Base-by-base conservation (phyloP, 1,140 invertebrate species). In the Cylas formicarius region DNA sequence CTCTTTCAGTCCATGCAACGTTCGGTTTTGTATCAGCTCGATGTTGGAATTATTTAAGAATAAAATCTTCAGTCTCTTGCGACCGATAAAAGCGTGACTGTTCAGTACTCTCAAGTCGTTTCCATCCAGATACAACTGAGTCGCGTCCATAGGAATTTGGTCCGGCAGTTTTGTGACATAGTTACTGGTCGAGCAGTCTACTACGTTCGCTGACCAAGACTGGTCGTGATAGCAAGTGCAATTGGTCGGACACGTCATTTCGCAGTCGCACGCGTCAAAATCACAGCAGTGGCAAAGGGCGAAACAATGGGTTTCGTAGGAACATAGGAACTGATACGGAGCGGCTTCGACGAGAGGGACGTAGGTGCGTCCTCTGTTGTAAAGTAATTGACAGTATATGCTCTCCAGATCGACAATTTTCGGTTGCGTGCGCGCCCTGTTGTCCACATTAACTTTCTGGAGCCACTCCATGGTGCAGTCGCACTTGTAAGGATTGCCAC, bases 191-290 rank as follows among this genome's bases (percentile, higher is more conserved):
- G 85, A 84, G 60, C 90, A 94, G 64, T 92, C 89, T 3, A 94
- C 89, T 20, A 93, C 84, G 65, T 94, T 94, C 7, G 87, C 86
- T 20, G 83, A 83, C 87, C 89, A 93, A 10, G 84, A 86, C 60
- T 90, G 84, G 65, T 93, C 89, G 60, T 93, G 86, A 68, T 90
- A 93, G 67, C 90, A 94, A 20, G 84, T 85, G 65, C 90, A 94
- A 58, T 90, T 86, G 32, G 77, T 78, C 14, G 90, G 90, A 59
- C 90, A 94, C 14, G 84, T 91, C 89, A 94, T 92, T 72, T 93
- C 87, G 70, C 90, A 94, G 62, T 94, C 84, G 65, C 90, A 94
- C 16, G 89, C 89, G 64, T 91, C 88, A 58, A 90, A 94, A 61
- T 94, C 90, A 65, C 90, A 94, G 67, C 90, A 94, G 52, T 92